Evolutionary conservation across 1,140 invertebrate genomes (phyloP), one percentile per base, ranked within the genome.

Genomic region (Pogonus chalceus): DNA sequence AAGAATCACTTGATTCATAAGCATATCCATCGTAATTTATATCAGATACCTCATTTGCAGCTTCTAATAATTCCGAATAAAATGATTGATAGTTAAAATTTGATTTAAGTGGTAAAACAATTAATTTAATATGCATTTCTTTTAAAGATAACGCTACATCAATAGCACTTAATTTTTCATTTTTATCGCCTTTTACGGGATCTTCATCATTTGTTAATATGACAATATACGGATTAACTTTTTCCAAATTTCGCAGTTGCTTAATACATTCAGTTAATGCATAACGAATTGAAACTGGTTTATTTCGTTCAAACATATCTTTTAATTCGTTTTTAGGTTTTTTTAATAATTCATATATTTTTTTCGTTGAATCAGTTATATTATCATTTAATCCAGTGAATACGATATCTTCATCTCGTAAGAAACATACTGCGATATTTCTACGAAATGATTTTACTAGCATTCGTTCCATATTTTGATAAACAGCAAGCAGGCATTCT

Each of bases 131-230:
- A 18, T 43, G 7, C 18, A 43, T 12, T 9, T 43, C 37, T 43
- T 18, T 9, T 3, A 43, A 43, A 43, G 37, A 43, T 4, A 18
- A 4, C 18, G 37, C 37, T 9, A 43, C 18, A 43, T 43, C 18
- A 43, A 43, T 12, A 7, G 37, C 37, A 4, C 9, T 18, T 43
- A 43, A 43, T 4, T 43, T 43, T 18, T 43, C 9, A 9, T 43
- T 43, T 16, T 43, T 7, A 43, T 43, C 37, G 18, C 37, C 37
- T 12, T 16, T 7, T 3, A 10, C 7, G 7, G 37, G 37, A 43
- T 43, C 37, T 10, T 43, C 37, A 43, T 43, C 37, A 18, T 43
- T 18, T 10, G 37, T 43, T 43, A 43, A 43, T 43, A 43, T 18
- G 18, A 43, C 37, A 43, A 43, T 18, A 16, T 43, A 43, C 37